A percentile compares a stretch with the other conserved stretches of the same genome.
These are phyloP conservation scores for Carassius carassius DNA, from an alignment of 2,113 vertebrate genomes.

Conservation along the genomic window DNA sequence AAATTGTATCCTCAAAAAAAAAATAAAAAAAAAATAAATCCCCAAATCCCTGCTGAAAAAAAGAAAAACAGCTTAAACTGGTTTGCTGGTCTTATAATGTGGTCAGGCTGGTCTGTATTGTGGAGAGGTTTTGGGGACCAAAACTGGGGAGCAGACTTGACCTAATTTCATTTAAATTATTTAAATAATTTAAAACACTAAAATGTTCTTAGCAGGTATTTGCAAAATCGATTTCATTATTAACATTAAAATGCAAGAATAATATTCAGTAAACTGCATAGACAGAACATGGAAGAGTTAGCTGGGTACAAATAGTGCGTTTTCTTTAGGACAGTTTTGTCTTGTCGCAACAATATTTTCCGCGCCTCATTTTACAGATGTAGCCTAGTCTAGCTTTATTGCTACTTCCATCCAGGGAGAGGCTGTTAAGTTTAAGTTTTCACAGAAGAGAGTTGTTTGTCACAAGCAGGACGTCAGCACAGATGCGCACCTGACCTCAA, in stretches of 20 bases:
- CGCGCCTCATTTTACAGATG: not conserved
- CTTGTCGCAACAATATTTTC: not conserved
- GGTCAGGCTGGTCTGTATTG: not conserved
- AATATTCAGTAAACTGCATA: not conserved
- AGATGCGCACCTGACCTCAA: not conserved
- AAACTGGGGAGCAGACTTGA: too few relatives aligned
- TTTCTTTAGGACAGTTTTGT: not conserved
- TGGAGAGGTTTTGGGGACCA: not conserved
- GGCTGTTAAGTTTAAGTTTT: conserved; percentile 4
- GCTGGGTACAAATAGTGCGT: not conserved
- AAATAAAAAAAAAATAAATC: too few relatives aligned
- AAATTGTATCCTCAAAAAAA: not conserved
- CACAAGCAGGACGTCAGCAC: not conserved
- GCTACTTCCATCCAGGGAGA: conserved; percentile 5
- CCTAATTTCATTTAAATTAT: too few relatives aligned
- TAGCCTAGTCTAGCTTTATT: conserved; percentile 19
- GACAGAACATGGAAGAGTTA: too few relatives aligned
- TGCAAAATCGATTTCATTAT: not conserved
- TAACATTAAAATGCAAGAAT: not conserved
- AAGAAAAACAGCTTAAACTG: not conserved
- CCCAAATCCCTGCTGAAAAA: not conserved
- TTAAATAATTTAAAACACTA: not conserved
- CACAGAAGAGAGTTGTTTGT: not conserved
- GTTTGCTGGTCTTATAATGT: not conserved
- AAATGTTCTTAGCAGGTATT: not conserved